Evolutionary conservation across 2,113 vertebrate species (phyloP), one percentile per base, ranked within the genome.

Genomic region (Collichthys lucidus): DNA sequence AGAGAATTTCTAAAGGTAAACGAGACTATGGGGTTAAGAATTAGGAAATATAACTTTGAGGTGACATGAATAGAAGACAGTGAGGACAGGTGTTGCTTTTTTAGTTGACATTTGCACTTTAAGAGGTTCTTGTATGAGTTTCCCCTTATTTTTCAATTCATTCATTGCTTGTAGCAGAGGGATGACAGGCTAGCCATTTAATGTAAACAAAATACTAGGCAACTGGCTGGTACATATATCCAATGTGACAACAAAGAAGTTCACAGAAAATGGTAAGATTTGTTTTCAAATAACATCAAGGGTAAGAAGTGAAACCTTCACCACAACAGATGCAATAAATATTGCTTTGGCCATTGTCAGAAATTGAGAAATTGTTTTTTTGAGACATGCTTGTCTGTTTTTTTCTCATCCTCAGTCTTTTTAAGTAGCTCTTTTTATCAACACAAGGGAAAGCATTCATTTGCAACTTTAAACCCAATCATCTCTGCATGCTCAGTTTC

Each of bases 371-470:
- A 31, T 1, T 35, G 6, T 46, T 16, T 40, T 46, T 67, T 15
- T 17, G 22, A 82, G 24, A 67, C 22, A 74, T 24, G 19, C 10
- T 17, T 44, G 22, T 14, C 2, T 59, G n/a, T 14, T 17, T 55
- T 44, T 53, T 19, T 2, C 17, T 12, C 29, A 67, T 50, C 15
- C 24, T 57, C 50, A 56, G 26, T 24, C n/a, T 20, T 72, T 11
- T 16, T 31, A n/a, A 53, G 60, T n/a, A 59, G 10, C 4, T 63
- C 26, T 72, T 40, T 15, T n/a, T 20, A 77, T 74, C 35, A 62
- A 66, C 46, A 53, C 31, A 35, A 57, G 29, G 73, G 62, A 74
- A 73, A 69, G 8, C 40, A 55, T 12, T 42, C 35, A 29, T 29
- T 3, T 44, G 2, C 70, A 78, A 56, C 50, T 29, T 20, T 60